Conservation (phyloP, 2,113 vertebrate species). For the Salvelinus namaycush region DNA sequence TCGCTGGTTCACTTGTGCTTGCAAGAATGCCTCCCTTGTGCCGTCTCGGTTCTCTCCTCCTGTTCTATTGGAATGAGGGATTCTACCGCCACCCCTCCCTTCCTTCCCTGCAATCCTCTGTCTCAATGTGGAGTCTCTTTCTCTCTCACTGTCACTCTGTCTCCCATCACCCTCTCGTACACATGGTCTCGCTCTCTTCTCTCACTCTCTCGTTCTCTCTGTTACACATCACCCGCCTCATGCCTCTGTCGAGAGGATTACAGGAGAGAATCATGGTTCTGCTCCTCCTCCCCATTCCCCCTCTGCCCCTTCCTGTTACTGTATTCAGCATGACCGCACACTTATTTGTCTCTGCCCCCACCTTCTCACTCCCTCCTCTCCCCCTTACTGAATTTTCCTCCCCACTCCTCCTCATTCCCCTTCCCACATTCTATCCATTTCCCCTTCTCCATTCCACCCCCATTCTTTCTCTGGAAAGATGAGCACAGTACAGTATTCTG, state of each 20-base stretch:
- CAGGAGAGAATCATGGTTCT: conserved; percentile 37
- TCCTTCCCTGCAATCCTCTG: conserved; percentile 46
- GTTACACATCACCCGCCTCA: conserved; percentile 37
- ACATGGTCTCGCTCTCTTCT: not conserved
- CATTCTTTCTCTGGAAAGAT: conserved; percentile 53
- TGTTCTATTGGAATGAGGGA: conserved; percentile 40
- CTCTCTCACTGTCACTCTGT: conserved; percentile 13
- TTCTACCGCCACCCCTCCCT: conserved; percentile 36
- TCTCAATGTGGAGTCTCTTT: conserved; percentile 44
- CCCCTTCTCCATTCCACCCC: conserved; percentile 29
- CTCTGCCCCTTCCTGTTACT: conserved; percentile 38
- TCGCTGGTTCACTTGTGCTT: conserved; percentile 64
- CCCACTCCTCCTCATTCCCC: conserved; percentile 29
- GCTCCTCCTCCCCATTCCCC: conserved; percentile 43
- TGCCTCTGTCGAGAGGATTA: conserved; percentile 39
- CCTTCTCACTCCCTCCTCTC: conserved; percentile 36
- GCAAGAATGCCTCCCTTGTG: conserved; percentile 44
- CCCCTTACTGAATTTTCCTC: conserved; percentile 23
- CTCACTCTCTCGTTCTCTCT: conserved; percentile 12
- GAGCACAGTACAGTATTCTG: conserved; percentile 57
- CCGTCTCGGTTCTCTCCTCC: conserved; percentile 50
- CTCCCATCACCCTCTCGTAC: not conserved
- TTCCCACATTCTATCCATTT: conserved; percentile 25
- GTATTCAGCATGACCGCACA: conserved; percentile 36
- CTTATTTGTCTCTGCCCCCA: conserved; percentile 51